Evolutionary conservation across 2,113 vertebrate species (phyloP).

Genomic region (Abramis brama): DNA sequence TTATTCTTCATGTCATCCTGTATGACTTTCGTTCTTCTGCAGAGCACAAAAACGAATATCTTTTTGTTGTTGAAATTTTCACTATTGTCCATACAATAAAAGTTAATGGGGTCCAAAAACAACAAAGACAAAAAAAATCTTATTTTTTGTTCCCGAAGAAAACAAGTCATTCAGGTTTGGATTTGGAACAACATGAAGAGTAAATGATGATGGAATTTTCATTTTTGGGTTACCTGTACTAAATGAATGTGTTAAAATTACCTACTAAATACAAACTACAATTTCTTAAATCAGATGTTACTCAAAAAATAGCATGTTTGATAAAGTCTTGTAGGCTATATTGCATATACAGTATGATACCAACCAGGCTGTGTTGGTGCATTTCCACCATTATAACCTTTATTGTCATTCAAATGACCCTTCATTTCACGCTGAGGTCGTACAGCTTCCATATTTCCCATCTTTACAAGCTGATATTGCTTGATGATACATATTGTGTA

Average conservation of each 20-base stretch:
- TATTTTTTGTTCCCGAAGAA: neutral
- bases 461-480: conserved; percentile 13
- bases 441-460: conserved; percentile 14
- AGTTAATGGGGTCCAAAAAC: neutral
- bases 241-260: neutral
- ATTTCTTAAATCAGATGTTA: neutral
- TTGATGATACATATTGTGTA: conserved; percentile 8
- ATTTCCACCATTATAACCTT: neutral
- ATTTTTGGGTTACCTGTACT: neutral
- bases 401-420: conserved; percentile 19
- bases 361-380: neutral
- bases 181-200: neutral
- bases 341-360: neutral
- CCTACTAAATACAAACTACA: no score
- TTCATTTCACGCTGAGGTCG: neutral
- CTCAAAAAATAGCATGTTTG: no score
- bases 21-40: no score
- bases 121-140: neutral
- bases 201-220: neutral
- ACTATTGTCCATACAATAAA: no score
- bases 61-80: no score
- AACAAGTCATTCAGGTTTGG: neutral
- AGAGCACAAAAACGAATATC: no score
- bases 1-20: no score
- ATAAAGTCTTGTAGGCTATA: no score